These are phyloP conservation scores for Pachycephus smyrnensis DNA, from an alignment of 2,888 invertebrate genomes.

Conservation along the genomic window DNA sequence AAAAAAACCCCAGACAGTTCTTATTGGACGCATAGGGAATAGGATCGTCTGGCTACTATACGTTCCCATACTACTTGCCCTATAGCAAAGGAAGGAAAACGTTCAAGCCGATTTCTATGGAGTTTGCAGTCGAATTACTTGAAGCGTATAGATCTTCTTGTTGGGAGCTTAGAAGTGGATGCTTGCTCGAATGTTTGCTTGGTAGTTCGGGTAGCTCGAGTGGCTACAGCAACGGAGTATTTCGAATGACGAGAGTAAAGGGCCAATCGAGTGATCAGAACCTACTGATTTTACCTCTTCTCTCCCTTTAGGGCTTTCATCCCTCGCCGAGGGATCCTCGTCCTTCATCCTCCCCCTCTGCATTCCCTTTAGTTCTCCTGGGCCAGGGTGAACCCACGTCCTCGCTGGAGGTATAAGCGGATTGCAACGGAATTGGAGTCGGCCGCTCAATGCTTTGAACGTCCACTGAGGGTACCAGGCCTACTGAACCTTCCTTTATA, in stretches of 20 bases:
- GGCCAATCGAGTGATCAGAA: constrained; percentile 21
- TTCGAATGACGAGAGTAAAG: neutral
- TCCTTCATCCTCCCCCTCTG: neutral
- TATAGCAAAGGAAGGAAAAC: neutral
- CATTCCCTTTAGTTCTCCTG: constrained; percentile 6
- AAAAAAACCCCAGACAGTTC: neutral
- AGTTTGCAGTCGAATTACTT: neutral
- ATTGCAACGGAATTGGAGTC: constrained; percentile 61
- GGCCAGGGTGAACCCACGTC: constrained; percentile 17
- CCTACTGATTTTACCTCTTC: constrained; percentile 10
- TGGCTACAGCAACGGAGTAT: neutral
- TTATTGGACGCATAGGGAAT: neutral
- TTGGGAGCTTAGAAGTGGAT: neutral
- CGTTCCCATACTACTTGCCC: neutral
- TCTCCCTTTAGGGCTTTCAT: constrained; percentile 8
- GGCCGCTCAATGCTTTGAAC: constrained; percentile 52
- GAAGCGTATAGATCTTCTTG: neutral
- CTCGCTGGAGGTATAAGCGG: constrained; percentile 52
- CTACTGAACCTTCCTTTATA: neutral
- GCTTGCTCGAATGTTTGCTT: neutral
- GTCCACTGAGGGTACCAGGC: neutral
- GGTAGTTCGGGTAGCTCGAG: neutral
- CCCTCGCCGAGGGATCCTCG: constrained; percentile 1
- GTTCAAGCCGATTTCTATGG: neutral
- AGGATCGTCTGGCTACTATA: neutral